Conservation (phyloP, 2,888 invertebrate genomes). For the Pinctada fucata region DNA sequence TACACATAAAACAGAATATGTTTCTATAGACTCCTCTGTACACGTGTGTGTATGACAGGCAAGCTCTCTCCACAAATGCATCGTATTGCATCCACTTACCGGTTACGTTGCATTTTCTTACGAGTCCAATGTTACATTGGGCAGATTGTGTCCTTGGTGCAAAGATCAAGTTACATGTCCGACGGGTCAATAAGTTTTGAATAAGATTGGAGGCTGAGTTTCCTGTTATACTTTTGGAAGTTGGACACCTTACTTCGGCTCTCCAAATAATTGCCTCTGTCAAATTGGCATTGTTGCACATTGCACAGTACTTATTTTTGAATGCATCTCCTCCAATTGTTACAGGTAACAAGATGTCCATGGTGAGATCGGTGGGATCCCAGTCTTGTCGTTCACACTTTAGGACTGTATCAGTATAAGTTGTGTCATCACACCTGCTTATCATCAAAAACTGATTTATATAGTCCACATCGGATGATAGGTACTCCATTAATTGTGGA, state of each 20-base stretch:
- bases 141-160: neutral
- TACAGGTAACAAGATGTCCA: neutral
- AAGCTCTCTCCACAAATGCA: slow-evolving; percentile 33
- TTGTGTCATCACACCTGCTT: neutral
- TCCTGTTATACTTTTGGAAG: neutral
- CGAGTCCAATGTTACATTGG: neutral
- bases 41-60: slow-evolving; percentile 28
- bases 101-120: slow-evolving; percentile 38
- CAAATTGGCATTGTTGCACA: slow-evolving; percentile 5
- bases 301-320: slow-evolving; percentile 22
- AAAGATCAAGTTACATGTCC: slow-evolving; percentile 1
- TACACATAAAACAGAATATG: slow-evolving; percentile 45
- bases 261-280: neutral
- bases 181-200: neutral
- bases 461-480: neutral
- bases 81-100: slow-evolving; percentile 36
- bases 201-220: neutral
- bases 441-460: neutral
- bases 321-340: neutral
- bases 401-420: neutral
- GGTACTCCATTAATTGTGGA: slow-evolving; percentile 15
- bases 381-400: neutral
- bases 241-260: neutral
- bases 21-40: slow-evolving; percentile 35
- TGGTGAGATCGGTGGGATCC: neutral